Conservation (phyloP, 2,888 invertebrate genomes). For the Furcula furcula region DNA sequence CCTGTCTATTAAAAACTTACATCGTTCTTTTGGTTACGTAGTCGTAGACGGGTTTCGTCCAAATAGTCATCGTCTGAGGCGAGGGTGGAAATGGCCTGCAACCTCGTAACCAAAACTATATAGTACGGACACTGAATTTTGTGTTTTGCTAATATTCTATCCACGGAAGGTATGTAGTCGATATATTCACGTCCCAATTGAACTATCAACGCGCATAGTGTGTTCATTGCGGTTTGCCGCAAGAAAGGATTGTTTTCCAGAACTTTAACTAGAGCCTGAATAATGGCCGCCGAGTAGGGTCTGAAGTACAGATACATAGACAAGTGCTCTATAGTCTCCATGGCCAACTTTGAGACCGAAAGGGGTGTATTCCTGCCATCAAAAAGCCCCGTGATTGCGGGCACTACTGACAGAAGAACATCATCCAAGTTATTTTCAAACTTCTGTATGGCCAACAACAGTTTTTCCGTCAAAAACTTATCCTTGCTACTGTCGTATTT, state of each 20-base stretch:
- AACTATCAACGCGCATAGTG: constrained; percentile 91
- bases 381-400: constrained; percentile 95
- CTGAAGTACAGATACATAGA: constrained; percentile 95
- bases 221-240: constrained; percentile 92
- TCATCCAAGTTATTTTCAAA: constrained; percentile 98
- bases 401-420: constrained; percentile 95
- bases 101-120: constrained; percentile 88
- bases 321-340: constrained; percentile 94
- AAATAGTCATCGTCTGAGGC: constrained; percentile 89
- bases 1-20: constrained; percentile 53
- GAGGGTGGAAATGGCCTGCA: constrained; percentile 88
- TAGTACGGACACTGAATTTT: constrained; percentile 89
- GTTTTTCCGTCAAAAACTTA: constrained; percentile 89
- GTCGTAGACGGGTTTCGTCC: constrained; percentile 83
- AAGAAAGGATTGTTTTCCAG: constrained; percentile 91
- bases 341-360: constrained; percentile 86
- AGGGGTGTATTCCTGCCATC: constrained; percentile 92
- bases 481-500: constrained; percentile 95
- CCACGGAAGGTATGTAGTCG: constrained; percentile 96
- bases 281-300: constrained; percentile 95
- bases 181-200: constrained; percentile 96
- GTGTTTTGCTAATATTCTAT: constrained; percentile 90
- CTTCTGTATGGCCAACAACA: constrained; percentile 93
- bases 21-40: constrained; percentile 87
- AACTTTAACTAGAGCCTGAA: constrained; percentile 95